phyloP scores from a whole-genome alignment of 1,140 invertebrate species.

The Orchesella cincta region DNA sequence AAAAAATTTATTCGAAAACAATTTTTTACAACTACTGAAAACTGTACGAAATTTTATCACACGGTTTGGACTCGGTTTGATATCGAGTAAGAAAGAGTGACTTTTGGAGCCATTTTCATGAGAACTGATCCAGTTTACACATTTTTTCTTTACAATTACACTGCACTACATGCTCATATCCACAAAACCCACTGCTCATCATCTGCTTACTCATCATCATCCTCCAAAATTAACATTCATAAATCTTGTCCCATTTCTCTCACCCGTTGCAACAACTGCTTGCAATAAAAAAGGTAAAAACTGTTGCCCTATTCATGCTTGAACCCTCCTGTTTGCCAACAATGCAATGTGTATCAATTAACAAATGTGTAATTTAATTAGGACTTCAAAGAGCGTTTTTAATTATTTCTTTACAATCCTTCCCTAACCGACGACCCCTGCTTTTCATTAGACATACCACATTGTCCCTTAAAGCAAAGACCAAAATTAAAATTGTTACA shows the following conservation, averaged over 20 bases:
- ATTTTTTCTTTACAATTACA: neutral
- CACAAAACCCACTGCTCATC: neutral
- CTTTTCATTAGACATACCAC: neutral
- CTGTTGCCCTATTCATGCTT: neutral
- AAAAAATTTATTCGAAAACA: neutral
- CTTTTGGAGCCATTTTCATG: neutral
- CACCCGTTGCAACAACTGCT: neutral
- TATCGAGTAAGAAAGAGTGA: neutral
- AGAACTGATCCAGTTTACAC: slow-evolving; percentile 1
- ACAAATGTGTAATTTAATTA: slow-evolving; percentile 22
- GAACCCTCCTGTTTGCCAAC: neutral
- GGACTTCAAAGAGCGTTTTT: neutral
- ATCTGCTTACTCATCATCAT: neutral
- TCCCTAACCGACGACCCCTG: neutral
- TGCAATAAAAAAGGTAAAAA: neutral
- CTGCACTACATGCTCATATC: too few species aligned
- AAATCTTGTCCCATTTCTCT: neutral
- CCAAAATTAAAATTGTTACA: neutral
- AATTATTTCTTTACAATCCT: slow-evolving; percentile 20
- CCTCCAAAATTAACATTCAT: slow-evolving; percentile 1
- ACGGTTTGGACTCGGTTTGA: neutral
- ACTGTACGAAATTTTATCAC: neutral
- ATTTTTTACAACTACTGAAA: neutral
- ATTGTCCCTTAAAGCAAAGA: neutral
- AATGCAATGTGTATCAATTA: slow-evolving; percentile 27